Conservation (phyloP, 2,888 invertebrate species). For the Petrolisthes manimaculis region DNA sequence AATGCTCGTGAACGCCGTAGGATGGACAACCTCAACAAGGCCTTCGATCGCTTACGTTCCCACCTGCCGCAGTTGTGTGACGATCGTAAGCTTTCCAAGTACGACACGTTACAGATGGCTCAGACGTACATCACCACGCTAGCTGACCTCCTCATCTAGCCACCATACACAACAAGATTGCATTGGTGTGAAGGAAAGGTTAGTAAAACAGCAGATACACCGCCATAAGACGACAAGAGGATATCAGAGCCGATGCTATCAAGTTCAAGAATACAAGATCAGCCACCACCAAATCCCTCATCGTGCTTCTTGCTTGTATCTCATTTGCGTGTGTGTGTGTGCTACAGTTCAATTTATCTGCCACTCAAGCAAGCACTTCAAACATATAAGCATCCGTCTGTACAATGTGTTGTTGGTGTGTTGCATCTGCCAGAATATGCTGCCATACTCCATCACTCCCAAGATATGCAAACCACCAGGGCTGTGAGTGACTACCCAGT, state of each 20-base stretch:
- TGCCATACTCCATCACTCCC: neutral
- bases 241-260: too few species aligned
- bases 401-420: too few species aligned
- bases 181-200: too few species aligned
- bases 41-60: conserved; percentile 89
- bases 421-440: too few species aligned
- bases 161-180: too few species aligned
- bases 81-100: conserved; percentile 92
- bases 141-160: conserved; percentile 81
- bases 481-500: neutral
- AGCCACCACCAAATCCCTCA: neutral
- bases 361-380: neutral
- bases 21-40: conserved; percentile 94
- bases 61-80: conserved; percentile 93
- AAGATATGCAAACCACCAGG: neutral
- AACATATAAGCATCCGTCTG: neutral
- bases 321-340: neutral
- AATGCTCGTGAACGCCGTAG: conserved; percentile 91
- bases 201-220: too few species aligned
- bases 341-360: neutral
- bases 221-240: too few species aligned
- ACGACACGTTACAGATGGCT: conserved; percentile 97
- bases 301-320: neutral
- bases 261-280: too few species aligned
- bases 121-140: conserved; percentile 94